These are phyloP conservation scores for Capitella teleta DNA, from an alignment of 1,140 invertebrate genomes.

Conservation along the genomic window DNA sequence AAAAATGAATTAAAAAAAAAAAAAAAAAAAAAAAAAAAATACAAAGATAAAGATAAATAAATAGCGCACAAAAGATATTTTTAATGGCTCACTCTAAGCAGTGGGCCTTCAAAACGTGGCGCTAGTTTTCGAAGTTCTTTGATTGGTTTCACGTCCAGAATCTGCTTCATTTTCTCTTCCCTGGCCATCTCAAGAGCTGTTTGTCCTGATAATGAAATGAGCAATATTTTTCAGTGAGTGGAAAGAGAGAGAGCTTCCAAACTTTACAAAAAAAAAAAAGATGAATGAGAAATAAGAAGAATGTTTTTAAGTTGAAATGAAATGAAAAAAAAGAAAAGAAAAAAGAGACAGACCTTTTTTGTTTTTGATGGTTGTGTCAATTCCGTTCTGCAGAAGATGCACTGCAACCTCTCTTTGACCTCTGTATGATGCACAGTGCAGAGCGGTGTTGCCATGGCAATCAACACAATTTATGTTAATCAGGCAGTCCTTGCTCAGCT, in stretches of 20 bases:
- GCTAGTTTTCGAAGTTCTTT: constrained; percentile 48
- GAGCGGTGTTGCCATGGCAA: constrained; percentile 53
- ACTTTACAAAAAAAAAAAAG: too few relatives aligned
- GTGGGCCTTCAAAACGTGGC: constrained; percentile 52
- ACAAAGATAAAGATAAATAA: background rate
- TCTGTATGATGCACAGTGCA: constrained; percentile 56
- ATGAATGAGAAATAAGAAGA: too few relatives aligned
- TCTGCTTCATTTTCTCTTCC: constrained; percentile 53
- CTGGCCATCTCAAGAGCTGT: constrained; percentile 51
- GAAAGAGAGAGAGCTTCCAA: too few relatives aligned
- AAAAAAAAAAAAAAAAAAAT: background rate
- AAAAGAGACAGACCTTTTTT: constrained; percentile 32
- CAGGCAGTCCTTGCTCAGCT: constrained; percentile 34
- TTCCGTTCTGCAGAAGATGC: constrained; percentile 52
- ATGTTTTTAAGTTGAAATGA: background rate
- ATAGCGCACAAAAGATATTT: background rate
- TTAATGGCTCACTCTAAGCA: constrained; percentile 45
- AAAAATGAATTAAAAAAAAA: background rate
- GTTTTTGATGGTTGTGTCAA: constrained; percentile 41
- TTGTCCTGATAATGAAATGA: too few relatives aligned
- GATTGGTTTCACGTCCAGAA: constrained; percentile 53
- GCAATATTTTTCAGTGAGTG: too few relatives aligned
- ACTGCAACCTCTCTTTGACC: constrained; percentile 56
- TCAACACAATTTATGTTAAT: constrained; percentile 46
- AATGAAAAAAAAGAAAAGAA: constrained; percentile 10